These are phyloP conservation scores for Sycophaga agraensis DNA, from an alignment of 1,140 invertebrate genomes.

Conservation along the genomic window DNA sequence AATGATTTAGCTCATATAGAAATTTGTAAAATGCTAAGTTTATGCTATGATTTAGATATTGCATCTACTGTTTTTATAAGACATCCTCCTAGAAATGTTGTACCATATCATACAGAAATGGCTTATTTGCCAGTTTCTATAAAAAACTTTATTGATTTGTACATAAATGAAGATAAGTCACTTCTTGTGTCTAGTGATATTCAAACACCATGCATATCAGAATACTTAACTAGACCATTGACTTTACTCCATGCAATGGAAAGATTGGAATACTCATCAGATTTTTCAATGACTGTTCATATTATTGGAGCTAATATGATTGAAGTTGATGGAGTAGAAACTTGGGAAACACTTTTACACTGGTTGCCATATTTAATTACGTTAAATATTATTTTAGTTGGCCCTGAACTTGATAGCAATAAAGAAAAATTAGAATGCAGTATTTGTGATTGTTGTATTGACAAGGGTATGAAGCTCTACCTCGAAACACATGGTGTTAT, in stretches of 20 bases:
- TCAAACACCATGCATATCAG: conserved; percentile 31
- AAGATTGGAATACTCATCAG: conserved; percentile 31
- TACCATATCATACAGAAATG: conserved; percentile 31
- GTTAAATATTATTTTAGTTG: conserved; percentile 39
- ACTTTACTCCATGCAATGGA: conserved; percentile 41
- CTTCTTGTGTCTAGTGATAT: conserved; percentile 29
- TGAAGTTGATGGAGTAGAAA: conserved; percentile 36
- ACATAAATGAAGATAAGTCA: conserved; percentile 30
- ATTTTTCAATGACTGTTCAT: conserved; percentile 36
- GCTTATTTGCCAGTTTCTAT: conserved; percentile 37
- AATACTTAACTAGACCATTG: conserved; percentile 43
- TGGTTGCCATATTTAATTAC: conserved; percentile 35
- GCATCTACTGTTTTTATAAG: conserved; percentile 25
- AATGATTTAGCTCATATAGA: conserved; percentile 30
- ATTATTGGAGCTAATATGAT: conserved; percentile 42
- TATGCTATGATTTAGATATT: conserved; percentile 37
- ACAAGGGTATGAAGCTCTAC: conserved; percentile 30
- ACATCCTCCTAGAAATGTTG: conserved; percentile 30
- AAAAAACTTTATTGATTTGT: conserved; percentile 37
- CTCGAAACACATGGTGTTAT: conserved; percentile 30
- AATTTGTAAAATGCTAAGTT: conserved; percentile 31
- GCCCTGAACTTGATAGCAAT: conserved; percentile 38
- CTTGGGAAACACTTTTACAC: conserved; percentile 46
- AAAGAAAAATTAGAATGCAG: conserved; percentile 16
- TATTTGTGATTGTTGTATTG: conserved; percentile 37